These are phyloP conservation scores for Acropternis orthonyx DNA, from an alignment of 2,797 vertebrate species.

Conservation along the genomic window DNA sequence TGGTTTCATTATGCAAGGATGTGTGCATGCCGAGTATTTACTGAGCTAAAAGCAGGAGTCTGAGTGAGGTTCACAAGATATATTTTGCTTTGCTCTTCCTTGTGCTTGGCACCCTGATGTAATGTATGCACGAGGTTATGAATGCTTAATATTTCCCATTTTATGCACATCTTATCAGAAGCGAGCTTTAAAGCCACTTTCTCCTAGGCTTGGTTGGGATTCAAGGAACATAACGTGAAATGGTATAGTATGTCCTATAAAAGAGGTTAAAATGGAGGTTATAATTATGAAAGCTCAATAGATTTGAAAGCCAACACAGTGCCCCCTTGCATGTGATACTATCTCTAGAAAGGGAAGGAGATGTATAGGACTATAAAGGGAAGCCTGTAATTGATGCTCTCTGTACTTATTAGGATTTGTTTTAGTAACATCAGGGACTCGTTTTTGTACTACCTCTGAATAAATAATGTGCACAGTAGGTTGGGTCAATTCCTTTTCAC, in stretches of 20 bases:
- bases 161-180: conserved; percentile 36
- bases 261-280: conserved; percentile 68
- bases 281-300: conserved; percentile 64
- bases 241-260: conserved; percentile 33
- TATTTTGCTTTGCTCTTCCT: conserved; percentile 35
- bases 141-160: conserved; percentile 38
- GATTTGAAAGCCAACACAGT: conserved; percentile 55
- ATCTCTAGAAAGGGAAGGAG: conserved; percentile 37
- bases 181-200: conserved; percentile 45
- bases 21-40: conserved; percentile 53
- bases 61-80: conserved; percentile 12
- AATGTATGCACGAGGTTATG: conserved; percentile 1
- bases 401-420: conserved; percentile 73
- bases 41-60: conserved; percentile 45
- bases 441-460: conserved; percentile 74
- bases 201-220: conserved; percentile 33
- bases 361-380: conserved; percentile 68
- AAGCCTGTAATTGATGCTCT: conserved; percentile 67
- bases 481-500: conserved; percentile 73
- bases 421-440: conserved; percentile 74
- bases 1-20: conserved; percentile 51
- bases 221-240: conserved; percentile 47
- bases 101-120: neutral
- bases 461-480: conserved; percentile 74
- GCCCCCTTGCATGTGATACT: conserved; percentile 46